Base-by-base conservation (phyloP, 2,113 vertebrate genomes). In the Riparia riparia region DNA sequence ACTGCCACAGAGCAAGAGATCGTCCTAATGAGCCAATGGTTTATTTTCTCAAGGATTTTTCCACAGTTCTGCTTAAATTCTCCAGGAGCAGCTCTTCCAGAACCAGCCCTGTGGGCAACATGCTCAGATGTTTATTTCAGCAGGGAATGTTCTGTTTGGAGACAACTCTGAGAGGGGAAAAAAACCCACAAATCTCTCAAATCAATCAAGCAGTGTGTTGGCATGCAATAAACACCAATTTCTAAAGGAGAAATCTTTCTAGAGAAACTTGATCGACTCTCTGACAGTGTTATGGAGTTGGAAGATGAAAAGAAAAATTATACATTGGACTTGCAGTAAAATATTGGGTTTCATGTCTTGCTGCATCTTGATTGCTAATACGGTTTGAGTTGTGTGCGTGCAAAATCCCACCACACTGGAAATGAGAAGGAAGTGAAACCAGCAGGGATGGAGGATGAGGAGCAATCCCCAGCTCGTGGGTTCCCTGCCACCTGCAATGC, bases 301-400 rank as follows among this genome's bases (percentile, higher is more conserved):
- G 91, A 45, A 93, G 78, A 80, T 68, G 56, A 83, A 95, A 84
- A 45, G 60, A 58, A 69, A 93, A 90, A 81, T 50, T 37, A 74
- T 10, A 53, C 64, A 72, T 72, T n/a, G 53, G 58, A 68, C 79
- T 20, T 84, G 74, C 70, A 74, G 78, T 61, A 9, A 74, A 88
- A 78, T 49, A 53, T 11, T 85, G 47, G 66, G 47, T 57, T 44
- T 64, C n/a, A 7, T 26, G 73, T 81, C 78, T 84, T 13, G 0
- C 54, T 44, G 47, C 47, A 4, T 47, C 89, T 25, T 32, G 60
- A 56, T 29, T 34, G 86, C 44, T 44, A 47, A 84, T 20, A 4
- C 1, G 70, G 5, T 41, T 84, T 77, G 66, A 87, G 53, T 6
- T 47, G 2, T 25, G 56, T 20, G 56, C 17, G 17, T 20, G 50